phyloP scores from a whole-genome alignment of 2,797 vertebrate genomes.

The Rachycentron canadum region DNA sequence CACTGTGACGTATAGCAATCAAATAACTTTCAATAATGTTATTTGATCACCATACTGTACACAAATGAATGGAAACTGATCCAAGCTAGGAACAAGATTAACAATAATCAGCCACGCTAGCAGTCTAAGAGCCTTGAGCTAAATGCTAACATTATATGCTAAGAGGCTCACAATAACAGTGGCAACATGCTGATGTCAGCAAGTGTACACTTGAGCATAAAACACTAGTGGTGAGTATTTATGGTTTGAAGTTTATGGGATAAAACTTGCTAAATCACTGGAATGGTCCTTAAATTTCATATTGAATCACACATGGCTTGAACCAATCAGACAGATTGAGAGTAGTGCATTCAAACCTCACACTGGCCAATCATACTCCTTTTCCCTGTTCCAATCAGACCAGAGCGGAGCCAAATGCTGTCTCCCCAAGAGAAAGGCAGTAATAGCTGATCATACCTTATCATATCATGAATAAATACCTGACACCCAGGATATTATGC shows the following conservation, averaged over 20 bases:
- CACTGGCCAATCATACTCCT: constrained; percentile 39
- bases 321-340: constrained; percentile 40
- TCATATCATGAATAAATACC: constrained; percentile 68
- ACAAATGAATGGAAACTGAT: background rate
- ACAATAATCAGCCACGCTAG: background rate
- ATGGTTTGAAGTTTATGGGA: constrained; percentile 20
- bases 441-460: constrained; percentile 78
- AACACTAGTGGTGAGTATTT: background rate
- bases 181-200: background rate
- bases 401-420: constrained; percentile 77
- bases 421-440: constrained; percentile 84
- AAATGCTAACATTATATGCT: background rate
- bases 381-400: constrained; percentile 39
- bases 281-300: constrained; percentile 29
- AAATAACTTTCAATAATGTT: background rate
- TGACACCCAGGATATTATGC: constrained; percentile 69
- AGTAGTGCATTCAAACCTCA: constrained; percentile 36
- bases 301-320: constrained; percentile 23
- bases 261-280: constrained; percentile 36
- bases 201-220: background rate
- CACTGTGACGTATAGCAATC: background rate
- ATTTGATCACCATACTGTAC: background rate
- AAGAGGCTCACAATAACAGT: background rate
- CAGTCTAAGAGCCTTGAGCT: constrained; percentile 4
- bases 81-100: background rate